Evolutionary conservation across 2,113 vertebrate genomes (phyloP), one percentile per base, ranked within the genome.

Genomic region (Ia io): DNA sequence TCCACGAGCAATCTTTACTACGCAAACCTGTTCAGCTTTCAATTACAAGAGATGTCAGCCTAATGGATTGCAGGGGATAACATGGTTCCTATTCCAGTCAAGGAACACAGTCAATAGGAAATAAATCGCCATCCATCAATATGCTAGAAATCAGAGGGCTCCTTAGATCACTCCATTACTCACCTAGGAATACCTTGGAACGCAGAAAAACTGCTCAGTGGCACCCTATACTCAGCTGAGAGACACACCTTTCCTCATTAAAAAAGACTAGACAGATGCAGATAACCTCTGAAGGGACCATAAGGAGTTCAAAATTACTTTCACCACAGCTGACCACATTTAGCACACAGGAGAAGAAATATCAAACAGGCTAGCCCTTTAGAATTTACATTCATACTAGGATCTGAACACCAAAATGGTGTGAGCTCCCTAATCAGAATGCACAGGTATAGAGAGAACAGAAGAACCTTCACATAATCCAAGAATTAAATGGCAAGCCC

Each of bases 381-480:
- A 90, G 83, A 91, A 94, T 95, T 96, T 80, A 87, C 95, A 95
- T 87, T 94, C 42, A 25, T 56, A 63, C 28, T 25, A 71, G 47
- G 7, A 65, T 93, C 42, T 87, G 42, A 94, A 67, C 44, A 88
- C 79, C 74, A 70, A 67, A 92, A 70, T 78, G 76, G 5, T 74
- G n/a, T 90, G 69, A 93, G n/a, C 42, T 86, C 65, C 37, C 49
- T 95, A 79, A 96, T 95, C 84, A 96, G 73, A 80, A 92, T 89
- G 84, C 69, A 63, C 11, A 18, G 10, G 23, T 63, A 4, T 74
- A 86, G 35, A 79, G 42, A 90, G 59, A 79, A 53, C 63, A 96
- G 53, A 91, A 87, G 77, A 85, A 90, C 59, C 89, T 90, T 95
- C 82, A 67, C 59, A 67, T 85, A 95, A 95, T 96, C 82, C 91